phyloP scores from a whole-genome alignment of 2,113 vertebrate genomes.

The Cyrtonyx montezumae region DNA sequence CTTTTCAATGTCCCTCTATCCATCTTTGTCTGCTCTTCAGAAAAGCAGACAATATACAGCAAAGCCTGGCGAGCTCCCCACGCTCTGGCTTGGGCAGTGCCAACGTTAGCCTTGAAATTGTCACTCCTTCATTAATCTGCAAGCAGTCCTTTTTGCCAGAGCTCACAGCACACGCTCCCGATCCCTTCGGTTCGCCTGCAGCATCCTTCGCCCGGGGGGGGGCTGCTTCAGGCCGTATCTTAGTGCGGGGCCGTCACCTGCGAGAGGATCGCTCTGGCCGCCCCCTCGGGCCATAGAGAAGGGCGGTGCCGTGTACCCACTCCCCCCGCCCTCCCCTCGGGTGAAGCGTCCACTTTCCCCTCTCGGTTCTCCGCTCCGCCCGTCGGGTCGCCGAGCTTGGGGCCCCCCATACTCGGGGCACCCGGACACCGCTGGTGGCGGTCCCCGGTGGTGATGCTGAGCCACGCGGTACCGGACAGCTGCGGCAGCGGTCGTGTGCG shows the following conservation, averaged over 20 bases:
- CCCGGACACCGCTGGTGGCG: no score
- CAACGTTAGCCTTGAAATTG: constrained; percentile 84
- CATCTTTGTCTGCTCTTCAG: constrained; percentile 86
- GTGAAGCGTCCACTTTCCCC: background rate
- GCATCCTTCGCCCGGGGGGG: background rate
- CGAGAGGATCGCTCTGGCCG: background rate
- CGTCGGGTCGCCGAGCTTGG: no score
- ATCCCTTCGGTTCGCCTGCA: constrained; percentile 37
- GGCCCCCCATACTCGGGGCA: no score
- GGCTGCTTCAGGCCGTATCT: background rate
- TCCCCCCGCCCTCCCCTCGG: background rate
- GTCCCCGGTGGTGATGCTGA: background rate
- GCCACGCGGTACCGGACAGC: background rate
- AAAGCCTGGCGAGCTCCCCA: constrained; percentile 82
- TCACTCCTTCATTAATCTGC: constrained; percentile 84
- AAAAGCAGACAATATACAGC: constrained; percentile 83
- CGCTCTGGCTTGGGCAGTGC: constrained; percentile 82
- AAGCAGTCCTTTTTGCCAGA: constrained; percentile 74
- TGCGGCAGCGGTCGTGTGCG: fast-evolving
- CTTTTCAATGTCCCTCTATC: constrained; percentile 87
- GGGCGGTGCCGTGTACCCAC: background rate
- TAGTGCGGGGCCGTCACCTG: background rate
- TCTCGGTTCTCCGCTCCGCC: no score
- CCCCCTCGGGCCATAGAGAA: background rate
- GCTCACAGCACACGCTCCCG: constrained; percentile 78